phyloP scores from a whole-genome alignment of 2,888 invertebrate species.

The Hylaea fasciaria region DNA sequence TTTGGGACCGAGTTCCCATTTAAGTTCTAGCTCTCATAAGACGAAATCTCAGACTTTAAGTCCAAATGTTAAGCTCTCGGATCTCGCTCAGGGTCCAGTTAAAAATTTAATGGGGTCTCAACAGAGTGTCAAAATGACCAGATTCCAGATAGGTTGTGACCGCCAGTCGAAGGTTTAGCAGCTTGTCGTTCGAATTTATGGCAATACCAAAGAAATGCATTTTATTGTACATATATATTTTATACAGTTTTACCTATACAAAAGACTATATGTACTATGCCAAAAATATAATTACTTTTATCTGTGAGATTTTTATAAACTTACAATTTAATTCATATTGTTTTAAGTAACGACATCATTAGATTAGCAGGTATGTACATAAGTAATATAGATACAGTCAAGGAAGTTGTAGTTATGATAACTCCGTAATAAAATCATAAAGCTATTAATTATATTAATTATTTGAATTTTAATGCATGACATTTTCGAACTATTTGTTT shows the following conservation, averaged over 20 bases:
- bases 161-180: constrained; percentile 61
- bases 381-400: constrained; percentile 2
- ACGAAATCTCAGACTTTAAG: constrained; percentile 34
- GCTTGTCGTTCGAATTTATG: constrained; percentile 70
- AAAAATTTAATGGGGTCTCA: constrained; percentile 47
- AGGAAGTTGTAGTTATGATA: constrained; percentile 12
- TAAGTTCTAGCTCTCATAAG: constrained; percentile 6
- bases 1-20: not conserved
- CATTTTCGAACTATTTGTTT: no score
- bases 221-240: constrained; percentile 30
- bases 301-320: not conserved
- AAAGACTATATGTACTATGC: constrained; percentile 39
- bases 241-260: no score
- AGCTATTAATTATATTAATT: no score
- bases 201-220: constrained; percentile 67
- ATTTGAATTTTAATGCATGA: no score
- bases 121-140: constrained; percentile 60
- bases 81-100: constrained; percentile 13
- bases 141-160: constrained; percentile 64
- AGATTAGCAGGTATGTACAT: not conserved
- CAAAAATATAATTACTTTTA: constrained; percentile 27
- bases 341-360: no score
- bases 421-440: no score
- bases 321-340: not conserved
- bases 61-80: constrained; percentile 25